A percentile compares a stretch with the other conserved stretches of the same genome.
Conservation (phyloP, 1,140 invertebrate genomes). For the Lamellibrachia luymesi region DNA sequence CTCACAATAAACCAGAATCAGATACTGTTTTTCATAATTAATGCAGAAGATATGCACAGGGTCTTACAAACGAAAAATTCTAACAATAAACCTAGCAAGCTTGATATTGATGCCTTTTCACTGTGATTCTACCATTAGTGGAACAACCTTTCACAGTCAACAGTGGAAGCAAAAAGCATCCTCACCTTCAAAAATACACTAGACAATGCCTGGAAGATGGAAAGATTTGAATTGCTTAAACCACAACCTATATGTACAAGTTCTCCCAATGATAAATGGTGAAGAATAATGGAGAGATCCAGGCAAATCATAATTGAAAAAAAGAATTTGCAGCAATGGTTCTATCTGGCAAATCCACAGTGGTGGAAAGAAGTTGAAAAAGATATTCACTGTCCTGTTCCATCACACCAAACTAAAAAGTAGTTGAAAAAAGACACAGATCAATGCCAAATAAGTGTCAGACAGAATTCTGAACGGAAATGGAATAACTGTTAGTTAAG, state of each 20-base stretch:
- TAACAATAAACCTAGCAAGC: not conserved
- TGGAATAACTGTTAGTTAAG: not conserved
- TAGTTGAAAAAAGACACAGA: not conserved
- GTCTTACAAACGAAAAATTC: not conserved
- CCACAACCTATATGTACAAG: not conserved
- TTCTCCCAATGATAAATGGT: not conserved
- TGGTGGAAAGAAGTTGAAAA: not conserved
- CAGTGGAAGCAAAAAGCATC: not conserved
- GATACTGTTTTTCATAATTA: too few relatives aligned
- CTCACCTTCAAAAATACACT: not conserved
- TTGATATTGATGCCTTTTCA: not conserved
- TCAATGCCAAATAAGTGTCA: not conserved
- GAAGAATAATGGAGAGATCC: not conserved
- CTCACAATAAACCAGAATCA: too few relatives aligned
- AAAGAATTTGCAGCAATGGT: too few relatives aligned
- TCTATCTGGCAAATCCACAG: not conserved
- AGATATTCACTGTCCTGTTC: too few relatives aligned
- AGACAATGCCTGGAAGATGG: not conserved
- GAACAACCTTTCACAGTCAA: not conserved
- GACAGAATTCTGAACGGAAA: not conserved
- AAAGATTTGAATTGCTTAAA: not conserved
- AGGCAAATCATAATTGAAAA: too few relatives aligned
- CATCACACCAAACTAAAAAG: too few relatives aligned
- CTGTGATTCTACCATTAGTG: not conserved
- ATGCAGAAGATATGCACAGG: too few relatives aligned